These are phyloP conservation scores for Acanthiza pusilla DNA, from an alignment of 2,797 vertebrate species.

Conservation along the genomic window DNA sequence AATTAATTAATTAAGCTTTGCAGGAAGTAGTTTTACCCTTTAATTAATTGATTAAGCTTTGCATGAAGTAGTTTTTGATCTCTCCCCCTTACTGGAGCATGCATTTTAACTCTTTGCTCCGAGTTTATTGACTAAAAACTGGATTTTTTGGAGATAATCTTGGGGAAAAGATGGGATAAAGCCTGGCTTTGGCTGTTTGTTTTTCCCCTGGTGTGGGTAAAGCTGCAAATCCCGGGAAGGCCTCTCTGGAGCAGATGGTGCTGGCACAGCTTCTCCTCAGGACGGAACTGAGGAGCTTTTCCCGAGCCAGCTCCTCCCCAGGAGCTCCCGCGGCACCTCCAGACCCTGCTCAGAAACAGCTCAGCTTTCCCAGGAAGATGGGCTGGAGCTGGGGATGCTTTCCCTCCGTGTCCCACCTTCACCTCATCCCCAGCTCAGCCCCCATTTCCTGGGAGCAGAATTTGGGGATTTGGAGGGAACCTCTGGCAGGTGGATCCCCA, in stretches of 20 bases:
- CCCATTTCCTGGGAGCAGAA: fast-evolving
- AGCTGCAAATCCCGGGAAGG: not conserved
- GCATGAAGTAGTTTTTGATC: not conserved
- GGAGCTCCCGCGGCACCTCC: not conserved
- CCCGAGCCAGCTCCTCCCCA: not conserved
- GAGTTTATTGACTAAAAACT: not conserved
- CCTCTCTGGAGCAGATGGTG: conserved; percentile 50
- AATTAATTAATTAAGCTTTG: not conserved
- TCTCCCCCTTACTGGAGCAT: not conserved
- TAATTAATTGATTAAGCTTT: not conserved
- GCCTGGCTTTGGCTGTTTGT: not conserved
- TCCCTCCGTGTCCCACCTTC: fast-evolving
- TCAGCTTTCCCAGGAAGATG: fast-evolving
- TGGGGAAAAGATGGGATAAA: not conserved
- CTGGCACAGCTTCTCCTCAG: not conserved
- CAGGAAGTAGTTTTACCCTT: not conserved
- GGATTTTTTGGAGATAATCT: not conserved
- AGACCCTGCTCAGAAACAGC: not conserved
- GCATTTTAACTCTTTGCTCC: not conserved
- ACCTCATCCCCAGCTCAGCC: not conserved
- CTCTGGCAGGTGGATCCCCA: not conserved
- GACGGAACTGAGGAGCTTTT: not conserved
- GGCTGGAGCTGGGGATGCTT: fast-evolving
- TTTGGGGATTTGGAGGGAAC: not conserved
- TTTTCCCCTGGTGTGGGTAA: not conserved